Percentiles rank a stretch among this genome's conserved stretches.
These are phyloP conservation scores for Gallinago stenura DNA, from an alignment of 2,797 vertebrate species.

Conservation along the genomic window DNA sequence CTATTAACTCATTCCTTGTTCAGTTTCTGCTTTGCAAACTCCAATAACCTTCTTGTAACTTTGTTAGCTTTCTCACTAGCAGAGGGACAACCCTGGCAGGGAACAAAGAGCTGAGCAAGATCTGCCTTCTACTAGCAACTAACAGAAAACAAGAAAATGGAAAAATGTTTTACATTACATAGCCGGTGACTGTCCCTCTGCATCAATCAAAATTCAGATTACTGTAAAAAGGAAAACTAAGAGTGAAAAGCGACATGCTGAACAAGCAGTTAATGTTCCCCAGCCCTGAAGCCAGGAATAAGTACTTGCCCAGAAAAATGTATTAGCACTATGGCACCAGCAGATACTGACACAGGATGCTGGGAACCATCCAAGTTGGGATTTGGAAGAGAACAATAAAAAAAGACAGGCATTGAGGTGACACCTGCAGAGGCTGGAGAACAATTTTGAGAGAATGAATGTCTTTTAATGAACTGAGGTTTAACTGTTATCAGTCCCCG, in stretches of 20 bases:
- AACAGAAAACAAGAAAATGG: neutral
- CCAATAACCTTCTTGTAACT: neutral
- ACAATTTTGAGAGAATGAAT: neutral
- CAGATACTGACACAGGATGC: neutral
- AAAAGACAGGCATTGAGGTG: neutral
- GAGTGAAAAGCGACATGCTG: neutral
- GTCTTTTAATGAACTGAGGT: neutral
- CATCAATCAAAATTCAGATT: neutral
- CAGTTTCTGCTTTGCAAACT: neutral
- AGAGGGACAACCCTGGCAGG: neutral
- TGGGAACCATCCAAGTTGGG: neutral
- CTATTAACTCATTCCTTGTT: neutral
- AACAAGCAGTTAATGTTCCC: neutral
- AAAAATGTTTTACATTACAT: rapidly evolving
- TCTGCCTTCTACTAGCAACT: neutral
- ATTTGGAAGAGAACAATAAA: neutral
- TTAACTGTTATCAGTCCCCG: neutral
- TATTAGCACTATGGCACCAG: neutral
- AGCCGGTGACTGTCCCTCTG: neutral
- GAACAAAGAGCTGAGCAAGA: neutral
- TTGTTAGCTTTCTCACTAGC: neutral
- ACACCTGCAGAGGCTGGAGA: neutral
- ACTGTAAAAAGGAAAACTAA: neutral
- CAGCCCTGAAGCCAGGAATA: neutral
- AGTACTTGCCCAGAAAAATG: neutral